Evolutionary conservation across 1,140 invertebrate genomes (phyloP).

Genomic region (Araneus ventricosus): DNA sequence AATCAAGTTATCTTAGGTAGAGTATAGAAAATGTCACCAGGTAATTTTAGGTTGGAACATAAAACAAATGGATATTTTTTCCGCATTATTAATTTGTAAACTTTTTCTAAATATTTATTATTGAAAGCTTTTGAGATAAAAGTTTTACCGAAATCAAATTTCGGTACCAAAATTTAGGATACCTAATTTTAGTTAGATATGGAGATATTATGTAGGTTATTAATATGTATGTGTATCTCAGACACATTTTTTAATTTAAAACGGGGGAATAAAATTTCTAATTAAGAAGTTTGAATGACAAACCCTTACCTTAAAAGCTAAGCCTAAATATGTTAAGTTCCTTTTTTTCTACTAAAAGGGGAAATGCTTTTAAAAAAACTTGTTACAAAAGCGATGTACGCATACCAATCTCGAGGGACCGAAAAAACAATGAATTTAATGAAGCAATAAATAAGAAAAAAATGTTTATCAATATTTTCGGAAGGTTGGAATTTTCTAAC

Average conservation of each 20-base stretch:
- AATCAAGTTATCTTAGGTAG: not conserved
- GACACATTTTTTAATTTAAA: not conserved
- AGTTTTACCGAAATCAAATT: not conserved
- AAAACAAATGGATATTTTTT: not conserved
- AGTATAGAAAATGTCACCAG: not conserved
- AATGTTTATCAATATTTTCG: not conserved
- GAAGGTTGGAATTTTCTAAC: not conserved
- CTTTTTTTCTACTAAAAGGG: too few species aligned
- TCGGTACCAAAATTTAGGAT: not conserved
- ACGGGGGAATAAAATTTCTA: too few species aligned
- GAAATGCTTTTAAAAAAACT: too few species aligned
- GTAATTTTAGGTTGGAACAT: not conserved
- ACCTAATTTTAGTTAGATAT: not conserved
- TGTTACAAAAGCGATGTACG: not conserved
- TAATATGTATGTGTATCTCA: too few species aligned
- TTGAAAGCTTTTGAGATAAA: too few species aligned
- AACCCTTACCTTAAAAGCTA: too few species aligned
- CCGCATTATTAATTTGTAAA: not conserved
- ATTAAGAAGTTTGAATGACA: too few species aligned
- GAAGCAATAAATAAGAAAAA: not conserved
- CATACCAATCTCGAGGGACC: not conserved
- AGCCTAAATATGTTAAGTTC: too few species aligned
- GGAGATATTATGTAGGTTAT: not conserved
- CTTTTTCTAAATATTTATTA: too few species aligned
- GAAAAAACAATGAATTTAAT: not conserved